These are phyloP conservation scores for Rhimphoctona megacephalus DNA, from an alignment of 2,888 invertebrate species.

Conservation along the genomic window DNA sequence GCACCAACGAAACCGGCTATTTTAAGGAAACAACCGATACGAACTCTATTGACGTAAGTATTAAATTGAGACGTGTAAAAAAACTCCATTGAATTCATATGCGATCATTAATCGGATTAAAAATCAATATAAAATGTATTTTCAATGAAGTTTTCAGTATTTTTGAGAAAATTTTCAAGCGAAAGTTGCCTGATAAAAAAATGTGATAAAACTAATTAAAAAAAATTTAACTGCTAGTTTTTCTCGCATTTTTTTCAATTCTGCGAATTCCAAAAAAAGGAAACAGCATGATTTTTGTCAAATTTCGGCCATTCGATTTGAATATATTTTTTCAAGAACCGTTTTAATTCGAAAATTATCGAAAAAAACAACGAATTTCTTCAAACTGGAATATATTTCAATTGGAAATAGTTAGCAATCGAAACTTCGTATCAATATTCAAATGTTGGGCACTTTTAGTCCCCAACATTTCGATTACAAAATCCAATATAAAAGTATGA, in stretches of 20 bases:
- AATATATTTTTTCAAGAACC: not conserved
- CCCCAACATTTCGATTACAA: not conserved
- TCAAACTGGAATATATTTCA: not conserved
- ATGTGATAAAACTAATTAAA: not conserved
- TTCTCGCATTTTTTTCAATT: not conserved
- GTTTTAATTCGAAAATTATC: no score
- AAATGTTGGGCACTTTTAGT: not conserved
- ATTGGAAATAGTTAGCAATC: not conserved
- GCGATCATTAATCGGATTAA: no score
- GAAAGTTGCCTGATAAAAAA: not conserved
- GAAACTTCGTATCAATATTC: not conserved
- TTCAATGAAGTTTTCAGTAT: no score
- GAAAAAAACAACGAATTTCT: not conserved
- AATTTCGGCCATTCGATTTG: not conserved
- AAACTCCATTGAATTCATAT: not conserved
- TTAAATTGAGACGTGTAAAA: not conserved
- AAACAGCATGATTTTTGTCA: not conserved
- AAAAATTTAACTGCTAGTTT: not conserved
- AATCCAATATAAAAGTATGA: not conserved
- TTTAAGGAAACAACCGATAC: slow-evolving; percentile 57
- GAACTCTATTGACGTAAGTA: slow-evolving; percentile 59
- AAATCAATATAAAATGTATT: not conserved
- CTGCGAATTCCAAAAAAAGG: not conserved
- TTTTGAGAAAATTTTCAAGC: no score
- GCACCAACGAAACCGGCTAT: slow-evolving; percentile 86